These are phyloP conservation scores for Macropus fuliginosus DNA, from an alignment of 2,797 vertebrate species.

Conservation along the genomic window DNA sequence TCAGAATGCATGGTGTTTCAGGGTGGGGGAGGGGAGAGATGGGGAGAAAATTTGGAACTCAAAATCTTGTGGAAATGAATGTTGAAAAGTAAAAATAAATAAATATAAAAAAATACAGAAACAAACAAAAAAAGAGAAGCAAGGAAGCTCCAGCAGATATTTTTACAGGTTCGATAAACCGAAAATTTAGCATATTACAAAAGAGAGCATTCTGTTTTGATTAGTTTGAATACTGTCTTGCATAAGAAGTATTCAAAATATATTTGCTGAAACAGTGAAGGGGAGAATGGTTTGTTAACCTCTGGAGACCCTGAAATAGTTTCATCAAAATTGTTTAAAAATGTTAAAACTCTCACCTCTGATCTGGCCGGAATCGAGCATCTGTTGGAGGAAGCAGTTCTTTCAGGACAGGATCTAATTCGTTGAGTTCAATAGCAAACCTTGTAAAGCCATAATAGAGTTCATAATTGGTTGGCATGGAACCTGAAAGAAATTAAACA, in stretches of 20 bases:
- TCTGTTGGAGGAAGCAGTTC: slow-evolving; percentile 95
- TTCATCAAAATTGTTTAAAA: background rate
- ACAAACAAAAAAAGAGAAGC: background rate
- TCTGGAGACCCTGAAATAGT: background rate
- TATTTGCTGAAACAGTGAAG: background rate
- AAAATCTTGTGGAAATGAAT: too few relatives aligned
- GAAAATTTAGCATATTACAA: background rate
- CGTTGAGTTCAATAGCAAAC: slow-evolving; percentile 98
- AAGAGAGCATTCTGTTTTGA: background rate
- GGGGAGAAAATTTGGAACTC: too few relatives aligned
- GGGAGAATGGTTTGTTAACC: background rate
- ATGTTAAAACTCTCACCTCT: slow-evolving; percentile 87
- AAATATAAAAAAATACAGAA: background rate
- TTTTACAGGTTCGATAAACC: slow-evolving; percentile 28
- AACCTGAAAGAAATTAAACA: slow-evolving; percentile 86
- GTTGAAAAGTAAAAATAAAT: too few relatives aligned
- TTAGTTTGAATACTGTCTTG: background rate
- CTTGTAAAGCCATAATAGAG: slow-evolving; percentile 98
- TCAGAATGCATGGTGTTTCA: too few relatives aligned
- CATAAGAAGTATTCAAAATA: background rate
- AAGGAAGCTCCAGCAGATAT: background rate
- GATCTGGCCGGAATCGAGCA: slow-evolving; percentile 96
- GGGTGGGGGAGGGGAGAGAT: too few relatives aligned
- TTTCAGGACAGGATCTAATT: slow-evolving; percentile 95
- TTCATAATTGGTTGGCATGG: slow-evolving; percentile 98